phyloP scores from a whole-genome alignment of 2,888 invertebrate species.

The Rhyacophila evoluta region DNA sequence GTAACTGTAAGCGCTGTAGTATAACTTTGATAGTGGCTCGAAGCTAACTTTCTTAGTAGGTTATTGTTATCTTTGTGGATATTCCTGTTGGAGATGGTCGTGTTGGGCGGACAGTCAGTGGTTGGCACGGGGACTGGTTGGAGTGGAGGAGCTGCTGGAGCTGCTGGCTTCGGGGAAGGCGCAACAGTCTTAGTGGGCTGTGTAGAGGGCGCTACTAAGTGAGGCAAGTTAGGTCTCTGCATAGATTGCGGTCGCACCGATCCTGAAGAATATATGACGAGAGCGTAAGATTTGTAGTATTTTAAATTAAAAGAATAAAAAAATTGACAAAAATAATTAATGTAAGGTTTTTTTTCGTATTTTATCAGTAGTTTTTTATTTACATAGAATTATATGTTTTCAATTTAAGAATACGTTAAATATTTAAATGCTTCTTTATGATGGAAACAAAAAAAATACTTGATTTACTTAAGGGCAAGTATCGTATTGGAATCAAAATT shows the following conservation, averaged over 20 bases:
- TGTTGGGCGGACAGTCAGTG: slow-evolving; percentile 82
- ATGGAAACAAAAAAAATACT: not conserved
- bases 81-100: slow-evolving; percentile 63
- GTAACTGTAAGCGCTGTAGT: slow-evolving; percentile 90
- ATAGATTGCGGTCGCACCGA: slow-evolving; percentile 81
- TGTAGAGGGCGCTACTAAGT: slow-evolving; percentile 64
- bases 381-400: no score
- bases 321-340: no score
- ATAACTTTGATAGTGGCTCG: slow-evolving; percentile 88
- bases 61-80: slow-evolving; percentile 76
- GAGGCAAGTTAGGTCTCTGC: slow-evolving; percentile 75
- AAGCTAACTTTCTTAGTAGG: slow-evolving; percentile 80
- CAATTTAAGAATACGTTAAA: no score
- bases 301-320: no score
- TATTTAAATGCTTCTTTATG: no score
- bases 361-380: no score
- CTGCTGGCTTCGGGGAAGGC: slow-evolving; percentile 64
- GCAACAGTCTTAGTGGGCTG: slow-evolving; percentile 64
- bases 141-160: slow-evolving; percentile 62
- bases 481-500: not conserved
- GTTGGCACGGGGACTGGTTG: slow-evolving; percentile 63
- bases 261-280: slow-evolving; percentile 68
- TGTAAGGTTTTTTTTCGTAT: no score
- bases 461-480: not conserved
- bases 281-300: no score